phyloP scores from a whole-genome alignment of 2,888 invertebrate species.

The Lamellibrachia satsuma region DNA sequence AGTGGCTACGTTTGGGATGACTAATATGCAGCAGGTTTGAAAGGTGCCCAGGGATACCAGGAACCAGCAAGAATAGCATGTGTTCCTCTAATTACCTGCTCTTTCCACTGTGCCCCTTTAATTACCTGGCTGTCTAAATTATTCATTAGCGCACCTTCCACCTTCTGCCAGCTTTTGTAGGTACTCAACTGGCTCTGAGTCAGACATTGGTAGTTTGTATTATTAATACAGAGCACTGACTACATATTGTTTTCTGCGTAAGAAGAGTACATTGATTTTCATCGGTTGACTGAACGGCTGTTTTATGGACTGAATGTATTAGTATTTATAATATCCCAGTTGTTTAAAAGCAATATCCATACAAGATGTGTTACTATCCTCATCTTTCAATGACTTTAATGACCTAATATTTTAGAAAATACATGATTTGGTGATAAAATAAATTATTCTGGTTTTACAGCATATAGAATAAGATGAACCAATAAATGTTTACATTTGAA shows the following conservation, averaged over 20 bases:
- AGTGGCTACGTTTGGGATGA: neutral
- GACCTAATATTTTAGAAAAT: too few species aligned
- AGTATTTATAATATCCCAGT: too few species aligned
- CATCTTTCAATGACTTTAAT: too few species aligned
- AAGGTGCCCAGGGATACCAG: neutral
- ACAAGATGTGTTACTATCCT: too few species aligned
- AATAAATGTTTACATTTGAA: too few species aligned
- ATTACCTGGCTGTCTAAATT: conserved; percentile 6
- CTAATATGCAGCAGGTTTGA: neutral
- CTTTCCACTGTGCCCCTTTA: neutral
- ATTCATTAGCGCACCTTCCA: conserved; percentile 1
- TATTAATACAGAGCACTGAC: neutral
- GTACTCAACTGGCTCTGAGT: neutral
- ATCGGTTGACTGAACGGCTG: too few species aligned
- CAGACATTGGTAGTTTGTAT: neutral
- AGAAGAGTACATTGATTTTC: neutral
- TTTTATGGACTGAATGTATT: too few species aligned
- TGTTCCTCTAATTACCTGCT: neutral
- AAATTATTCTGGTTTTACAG: too few species aligned
- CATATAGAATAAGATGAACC: too few species aligned
- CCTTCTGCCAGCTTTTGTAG: neutral
- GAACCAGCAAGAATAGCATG: neutral
- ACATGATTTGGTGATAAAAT: too few species aligned
- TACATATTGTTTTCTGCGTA: neutral
- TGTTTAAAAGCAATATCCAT: too few species aligned